phyloP scores from a whole-genome alignment of 2,113 vertebrate species.

The Antidorcas marsupialis region DNA sequence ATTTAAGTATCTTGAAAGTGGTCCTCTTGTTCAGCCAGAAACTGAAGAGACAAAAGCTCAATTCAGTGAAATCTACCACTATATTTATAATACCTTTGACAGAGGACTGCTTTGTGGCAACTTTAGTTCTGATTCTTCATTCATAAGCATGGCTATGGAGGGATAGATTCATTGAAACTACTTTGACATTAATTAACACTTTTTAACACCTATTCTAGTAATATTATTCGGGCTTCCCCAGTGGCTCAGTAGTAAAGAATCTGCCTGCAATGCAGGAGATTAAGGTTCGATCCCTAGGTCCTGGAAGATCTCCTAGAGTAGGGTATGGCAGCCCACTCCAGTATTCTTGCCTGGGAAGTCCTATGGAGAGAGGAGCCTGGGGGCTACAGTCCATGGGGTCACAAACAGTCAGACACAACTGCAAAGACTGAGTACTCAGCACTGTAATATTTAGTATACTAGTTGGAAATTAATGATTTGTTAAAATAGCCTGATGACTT shows the following conservation, averaged over 20 bases:
- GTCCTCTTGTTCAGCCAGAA: background rate
- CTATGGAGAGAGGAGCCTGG: background rate
- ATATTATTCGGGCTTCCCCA: background rate
- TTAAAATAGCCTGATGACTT: background rate
- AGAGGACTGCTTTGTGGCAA: background rate
- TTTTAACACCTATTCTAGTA: background rate
- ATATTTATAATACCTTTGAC: background rate
- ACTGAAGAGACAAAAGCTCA: background rate
- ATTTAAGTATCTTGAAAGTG: background rate
- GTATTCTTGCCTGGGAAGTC: background rate
- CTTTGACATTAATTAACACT: background rate
- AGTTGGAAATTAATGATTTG: background rate
- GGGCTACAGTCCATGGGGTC: background rate
- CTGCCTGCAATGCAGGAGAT: background rate
- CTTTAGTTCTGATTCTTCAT: background rate
- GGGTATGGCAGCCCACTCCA: background rate
- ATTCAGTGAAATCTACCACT: background rate
- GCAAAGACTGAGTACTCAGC: background rate
- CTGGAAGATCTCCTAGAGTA: background rate
- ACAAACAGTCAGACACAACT: background rate
- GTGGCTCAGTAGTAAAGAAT: background rate
- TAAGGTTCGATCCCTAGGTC: background rate
- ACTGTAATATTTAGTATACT: background rate
- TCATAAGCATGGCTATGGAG: background rate
- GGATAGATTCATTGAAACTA: background rate